Percentiles rank a stretch among this genome's conserved stretches.
Conservation (phyloP, 2,888 invertebrate genomes). For the Chrysotoxum bicinctum region DNA sequence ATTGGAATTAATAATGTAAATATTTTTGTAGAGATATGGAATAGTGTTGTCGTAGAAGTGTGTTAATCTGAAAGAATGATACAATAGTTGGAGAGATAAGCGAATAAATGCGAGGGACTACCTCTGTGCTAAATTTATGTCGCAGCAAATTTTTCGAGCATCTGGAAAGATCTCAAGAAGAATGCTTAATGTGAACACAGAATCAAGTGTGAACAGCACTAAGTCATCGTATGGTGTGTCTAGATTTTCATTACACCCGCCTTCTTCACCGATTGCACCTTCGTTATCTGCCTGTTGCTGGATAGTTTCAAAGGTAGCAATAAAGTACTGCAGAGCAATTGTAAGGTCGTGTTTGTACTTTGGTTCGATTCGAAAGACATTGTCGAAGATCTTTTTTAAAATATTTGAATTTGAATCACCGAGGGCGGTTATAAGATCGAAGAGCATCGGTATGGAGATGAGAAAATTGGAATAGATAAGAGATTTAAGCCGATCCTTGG, state of each 20-base stretch:
- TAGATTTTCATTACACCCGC: slow-evolving; percentile 74
- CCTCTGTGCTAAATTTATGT: slow-evolving; percentile 84
- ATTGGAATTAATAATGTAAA: slow-evolving; percentile 81
- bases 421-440: slow-evolving; percentile 90
- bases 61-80: slow-evolving; percentile 84
- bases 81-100: background rate
- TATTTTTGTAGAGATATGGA: slow-evolving; percentile 86
- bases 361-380: slow-evolving; percentile 84
- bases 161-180: slow-evolving; percentile 87
- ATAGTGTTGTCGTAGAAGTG: slow-evolving; percentile 89
- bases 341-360: slow-evolving; percentile 85
- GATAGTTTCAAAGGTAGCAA: slow-evolving; percentile 81
- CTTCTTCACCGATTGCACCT: slow-evolving; percentile 77
- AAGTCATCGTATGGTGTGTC: slow-evolving; percentile 85
- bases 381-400: slow-evolving; percentile 85
- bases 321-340: slow-evolving; percentile 83
- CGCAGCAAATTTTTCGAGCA: slow-evolving; percentile 83
- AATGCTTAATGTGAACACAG: slow-evolving; percentile 86
- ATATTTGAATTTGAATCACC: slow-evolving; percentile 86
- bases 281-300: slow-evolving; percentile 80
- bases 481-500: slow-evolving; percentile 85
- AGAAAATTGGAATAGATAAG: slow-evolving; percentile 90
- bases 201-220: slow-evolving; percentile 87
- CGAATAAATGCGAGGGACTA: slow-evolving; percentile 73
- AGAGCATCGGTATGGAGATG: slow-evolving; percentile 91